Percentiles rank a stretch among this genome's conserved stretches.
phyloP scores from a whole-genome alignment of 2,113 vertebrate genomes.

The Corythaeola cristata region DNA sequence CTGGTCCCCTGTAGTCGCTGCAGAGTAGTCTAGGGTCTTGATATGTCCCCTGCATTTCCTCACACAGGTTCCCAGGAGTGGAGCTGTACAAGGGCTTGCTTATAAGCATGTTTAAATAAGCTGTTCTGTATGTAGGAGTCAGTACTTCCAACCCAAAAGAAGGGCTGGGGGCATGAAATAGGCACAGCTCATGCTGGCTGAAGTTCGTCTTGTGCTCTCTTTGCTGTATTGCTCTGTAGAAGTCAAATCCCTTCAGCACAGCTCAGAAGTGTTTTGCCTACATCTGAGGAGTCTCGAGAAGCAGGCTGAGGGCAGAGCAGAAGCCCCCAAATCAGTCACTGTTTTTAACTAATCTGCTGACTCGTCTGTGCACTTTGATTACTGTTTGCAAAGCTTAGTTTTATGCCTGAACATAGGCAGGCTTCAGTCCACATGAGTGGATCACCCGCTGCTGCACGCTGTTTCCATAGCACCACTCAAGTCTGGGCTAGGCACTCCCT shows the following conservation, averaged over 20 bases:
- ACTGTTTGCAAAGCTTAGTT: background rate
- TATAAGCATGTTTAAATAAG: background rate
- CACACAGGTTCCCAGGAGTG: background rate
- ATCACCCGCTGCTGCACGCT: background rate
- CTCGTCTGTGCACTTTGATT: background rate
- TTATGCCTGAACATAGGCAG: background rate
- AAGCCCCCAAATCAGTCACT: background rate
- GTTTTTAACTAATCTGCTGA: background rate
- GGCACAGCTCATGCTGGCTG: background rate
- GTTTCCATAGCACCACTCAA: background rate
- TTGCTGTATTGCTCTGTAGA: background rate
- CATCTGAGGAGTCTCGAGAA: background rate
- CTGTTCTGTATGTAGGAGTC: background rate
- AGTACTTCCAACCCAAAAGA: background rate
- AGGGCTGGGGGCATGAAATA: accelerated
- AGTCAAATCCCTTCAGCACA: background rate
- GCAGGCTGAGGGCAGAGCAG: background rate
- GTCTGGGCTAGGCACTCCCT: background rate
- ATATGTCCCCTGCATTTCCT: background rate
- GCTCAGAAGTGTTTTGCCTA: background rate
- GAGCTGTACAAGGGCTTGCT: background rate
- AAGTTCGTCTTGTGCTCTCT: background rate
- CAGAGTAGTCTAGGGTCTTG: background rate
- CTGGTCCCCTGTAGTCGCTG: background rate
- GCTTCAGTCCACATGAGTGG: background rate